Base-by-base conservation (phyloP, 1,140 invertebrate species). In the Octopus bimaculoides region DNA sequence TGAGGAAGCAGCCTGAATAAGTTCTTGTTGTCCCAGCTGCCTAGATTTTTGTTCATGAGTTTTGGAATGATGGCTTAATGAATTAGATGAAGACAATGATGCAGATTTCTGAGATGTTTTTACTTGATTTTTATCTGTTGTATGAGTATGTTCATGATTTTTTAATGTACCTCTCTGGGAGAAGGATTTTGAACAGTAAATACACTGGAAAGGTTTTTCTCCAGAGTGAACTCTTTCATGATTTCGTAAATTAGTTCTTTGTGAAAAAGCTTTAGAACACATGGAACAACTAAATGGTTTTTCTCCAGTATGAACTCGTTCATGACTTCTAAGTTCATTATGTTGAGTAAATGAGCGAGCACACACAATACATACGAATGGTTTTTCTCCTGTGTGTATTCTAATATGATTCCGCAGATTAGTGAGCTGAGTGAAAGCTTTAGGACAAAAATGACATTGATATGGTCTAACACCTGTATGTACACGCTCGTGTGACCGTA, bases 201-300 rank as follows among this genome's bases (percentile, higher is more conserved):
- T 93, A 90, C 97, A 98, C 84, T 95, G 94, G 87, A 97, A 98
- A 0, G 96, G 96, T 84, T 97, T 77, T 54, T 83, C 82, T 10
- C 82, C 82, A 7, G 82, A 79, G 77, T 83, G 82, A 52, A 81
- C 73, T 17, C 80, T n/a, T 61, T 55, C 77, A 53, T 83, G 82
- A 4, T 61, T 69, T 61, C 77, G 71, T 14, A 76, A 41, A 41
- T 76, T 76, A 12, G 52, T 54, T n/a, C 75, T 92, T 91, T 99
- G 97, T 55, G 97, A 99, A 91, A 99, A 99, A 92, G 98, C 97
- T 88, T 96, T 93, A 91, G 97, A 96, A 91, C 97, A 98, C 89
- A 98, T 97, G 91, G 98, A 96, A 91, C 97, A 98, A n/a, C 66
- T 81, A 79, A 84, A 87, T 0, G 85, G 78, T 83, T 78, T 78